These are phyloP conservation scores for Fistularia commersonii DNA, from an alignment of 2,797 vertebrate genomes.

Conservation along the genomic window DNA sequence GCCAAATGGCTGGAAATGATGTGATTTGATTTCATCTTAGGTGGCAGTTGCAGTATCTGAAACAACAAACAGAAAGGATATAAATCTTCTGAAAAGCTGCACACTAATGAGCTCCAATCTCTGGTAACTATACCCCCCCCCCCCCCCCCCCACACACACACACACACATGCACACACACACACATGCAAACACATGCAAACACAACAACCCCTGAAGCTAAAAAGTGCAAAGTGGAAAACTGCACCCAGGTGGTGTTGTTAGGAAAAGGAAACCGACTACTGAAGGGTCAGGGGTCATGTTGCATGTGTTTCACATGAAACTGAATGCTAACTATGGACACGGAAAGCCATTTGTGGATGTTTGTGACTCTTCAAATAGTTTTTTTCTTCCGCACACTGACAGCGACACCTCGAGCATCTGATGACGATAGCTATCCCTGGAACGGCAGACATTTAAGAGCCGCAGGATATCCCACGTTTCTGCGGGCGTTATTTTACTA, in stretches of 20 bases:
- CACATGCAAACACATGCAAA: constrained; percentile 3
- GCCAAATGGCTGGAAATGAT: too few species aligned
- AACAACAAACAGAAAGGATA: background rate
- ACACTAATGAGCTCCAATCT: constrained; percentile 38
- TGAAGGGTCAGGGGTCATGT: constrained; percentile 41
- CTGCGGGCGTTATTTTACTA: too few species aligned
- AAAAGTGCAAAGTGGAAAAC: constrained; percentile 51
- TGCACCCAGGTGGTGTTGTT: constrained; percentile 58
- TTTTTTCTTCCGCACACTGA: too few species aligned
- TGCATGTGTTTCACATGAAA: constrained; percentile 38
- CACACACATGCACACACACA: constrained; percentile 5
- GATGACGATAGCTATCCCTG: too few species aligned
- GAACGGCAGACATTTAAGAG: too few species aligned
- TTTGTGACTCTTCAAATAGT: too few species aligned
- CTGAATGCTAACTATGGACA: constrained; percentile 24
- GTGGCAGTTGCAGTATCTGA: too few species aligned
- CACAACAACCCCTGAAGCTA: constrained; percentile 17
- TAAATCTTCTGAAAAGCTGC: constrained; percentile 6
- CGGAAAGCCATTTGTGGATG: constrained; percentile 10
- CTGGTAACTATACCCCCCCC: constrained; percentile 21
- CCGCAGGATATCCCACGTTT: too few species aligned
- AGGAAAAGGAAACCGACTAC: constrained; percentile 52
- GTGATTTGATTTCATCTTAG: too few species aligned
- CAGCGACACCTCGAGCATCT: too few species aligned
- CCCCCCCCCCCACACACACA: constrained; percentile 7